A percentile compares a stretch with the other conserved stretches of the same genome.
Conservation (phyloP, 1,140 invertebrate species). For the Trinorchestia longiramus region DNA sequence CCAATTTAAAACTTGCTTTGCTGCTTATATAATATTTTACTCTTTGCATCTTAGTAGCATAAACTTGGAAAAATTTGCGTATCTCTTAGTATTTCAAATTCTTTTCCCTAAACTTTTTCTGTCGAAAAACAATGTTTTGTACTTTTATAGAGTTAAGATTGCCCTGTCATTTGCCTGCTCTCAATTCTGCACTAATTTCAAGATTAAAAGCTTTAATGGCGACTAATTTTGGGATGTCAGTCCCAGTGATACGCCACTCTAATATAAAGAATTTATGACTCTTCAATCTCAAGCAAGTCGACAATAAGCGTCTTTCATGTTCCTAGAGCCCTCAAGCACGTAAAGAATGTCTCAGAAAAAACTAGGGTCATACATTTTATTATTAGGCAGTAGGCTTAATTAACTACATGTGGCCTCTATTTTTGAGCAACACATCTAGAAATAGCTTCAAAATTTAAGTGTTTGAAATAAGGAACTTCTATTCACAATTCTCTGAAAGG, state of each 20-base stretch:
- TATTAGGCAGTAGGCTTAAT: neutral
- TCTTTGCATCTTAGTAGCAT: neutral
- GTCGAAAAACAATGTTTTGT: neutral
- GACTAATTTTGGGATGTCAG: neutral
- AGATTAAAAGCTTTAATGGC: conserved; percentile 2
- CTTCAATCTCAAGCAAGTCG: neutral
- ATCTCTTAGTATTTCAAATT: neutral
- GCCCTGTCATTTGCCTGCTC: conserved; percentile 23
- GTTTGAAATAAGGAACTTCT: neutral
- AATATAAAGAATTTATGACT: neutral
- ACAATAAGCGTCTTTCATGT: neutral
- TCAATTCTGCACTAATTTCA: neutral
- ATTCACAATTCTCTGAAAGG: neutral
- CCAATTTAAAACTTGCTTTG: neutral
- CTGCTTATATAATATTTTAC: neutral
- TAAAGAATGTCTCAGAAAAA: neutral
- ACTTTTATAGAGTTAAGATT: neutral
- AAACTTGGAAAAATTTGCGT: neutral
- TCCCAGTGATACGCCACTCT: neutral
- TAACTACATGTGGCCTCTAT: neutral
- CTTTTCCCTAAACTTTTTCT: neutral
- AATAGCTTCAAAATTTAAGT: neutral
- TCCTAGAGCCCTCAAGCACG: neutral
- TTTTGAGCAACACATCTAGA: neutral
- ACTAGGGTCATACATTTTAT: neutral